Conservation (phyloP, 2,888 invertebrate genomes). For the Pachliopta kotzebuea region DNA sequence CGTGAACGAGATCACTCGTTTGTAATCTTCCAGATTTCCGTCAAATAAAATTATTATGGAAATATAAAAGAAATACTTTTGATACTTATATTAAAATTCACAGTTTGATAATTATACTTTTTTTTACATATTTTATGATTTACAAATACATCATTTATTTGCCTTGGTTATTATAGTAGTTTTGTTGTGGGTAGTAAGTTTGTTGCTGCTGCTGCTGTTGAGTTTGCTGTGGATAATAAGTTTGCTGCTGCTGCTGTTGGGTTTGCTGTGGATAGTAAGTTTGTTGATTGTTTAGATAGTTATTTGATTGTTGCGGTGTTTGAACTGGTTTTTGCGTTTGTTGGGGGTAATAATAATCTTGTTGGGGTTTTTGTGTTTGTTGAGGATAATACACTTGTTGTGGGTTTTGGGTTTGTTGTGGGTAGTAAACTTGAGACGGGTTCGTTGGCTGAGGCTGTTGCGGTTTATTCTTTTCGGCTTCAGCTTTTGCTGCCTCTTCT, state of each 20-base stretch:
- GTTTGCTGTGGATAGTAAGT: conserved; percentile 29
- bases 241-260: conserved; percentile 25
- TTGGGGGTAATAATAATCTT: conserved; percentile 33
- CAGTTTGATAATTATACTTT: background rate
- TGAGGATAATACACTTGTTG: conserved; percentile 32
- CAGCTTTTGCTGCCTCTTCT: conserved; percentile 50
- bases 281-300: conserved; percentile 26
- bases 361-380: conserved; percentile 32
- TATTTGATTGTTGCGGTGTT: conserved; percentile 29
- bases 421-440: conserved; percentile 37
- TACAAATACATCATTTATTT: conserved; percentile 23
- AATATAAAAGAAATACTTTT: background rate
- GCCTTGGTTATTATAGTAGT: conserved; percentile 25
- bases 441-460: conserved; percentile 38
- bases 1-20: conserved; percentile 65
- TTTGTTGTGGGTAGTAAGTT: conserved; percentile 24
- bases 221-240: conserved; percentile 28
- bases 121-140: background rate
- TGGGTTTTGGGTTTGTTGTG: conserved; percentile 32
- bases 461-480: conserved; percentile 53
- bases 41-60: background rate
- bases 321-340: conserved; percentile 27
- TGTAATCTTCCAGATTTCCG: conserved; percentile 1
- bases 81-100: background rate
- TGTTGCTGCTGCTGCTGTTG: conserved; percentile 24